These are phyloP conservation scores for Megaceryle maxima DNA, from an alignment of 2,113 vertebrate species.

Conservation along the genomic window DNA sequence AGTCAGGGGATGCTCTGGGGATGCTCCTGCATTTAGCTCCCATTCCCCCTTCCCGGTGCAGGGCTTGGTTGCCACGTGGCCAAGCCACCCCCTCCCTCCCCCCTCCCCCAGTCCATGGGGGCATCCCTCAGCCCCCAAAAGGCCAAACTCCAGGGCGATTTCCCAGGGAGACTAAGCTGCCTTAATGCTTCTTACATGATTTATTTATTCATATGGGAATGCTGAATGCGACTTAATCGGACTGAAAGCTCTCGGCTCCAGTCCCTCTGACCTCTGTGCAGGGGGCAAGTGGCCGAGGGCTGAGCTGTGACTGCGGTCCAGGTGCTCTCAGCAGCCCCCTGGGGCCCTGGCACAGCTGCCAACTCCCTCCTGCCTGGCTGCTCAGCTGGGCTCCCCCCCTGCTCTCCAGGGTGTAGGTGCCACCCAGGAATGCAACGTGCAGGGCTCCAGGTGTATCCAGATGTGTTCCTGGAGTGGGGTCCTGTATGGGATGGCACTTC, in stretches of 20 bases:
- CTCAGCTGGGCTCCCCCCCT: background rate
- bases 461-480: accelerated
- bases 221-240: background rate
- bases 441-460: background rate
- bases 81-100: background rate
- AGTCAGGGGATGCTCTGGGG: background rate
- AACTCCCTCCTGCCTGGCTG: background rate
- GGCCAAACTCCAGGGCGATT: conserved; percentile 8
- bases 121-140: background rate
- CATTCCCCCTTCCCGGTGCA: accelerated
- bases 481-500: background rate
- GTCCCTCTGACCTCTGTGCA: background rate
- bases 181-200: conserved; percentile 61
- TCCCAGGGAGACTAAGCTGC: conserved; percentile 34
- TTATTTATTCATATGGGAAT: conserved; percentile 45
- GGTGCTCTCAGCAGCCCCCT: background rate
- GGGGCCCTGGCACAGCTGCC: background rate
- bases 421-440: background rate
- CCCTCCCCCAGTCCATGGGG: background rate
- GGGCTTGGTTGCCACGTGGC: background rate
- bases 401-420: background rate
- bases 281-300: accelerated
- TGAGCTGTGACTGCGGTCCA: accelerated
- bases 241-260: background rate
- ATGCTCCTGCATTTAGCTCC: background rate